Conservation (phyloP, 2,797 vertebrate species). For the Artibeus jamaicensis region DNA sequence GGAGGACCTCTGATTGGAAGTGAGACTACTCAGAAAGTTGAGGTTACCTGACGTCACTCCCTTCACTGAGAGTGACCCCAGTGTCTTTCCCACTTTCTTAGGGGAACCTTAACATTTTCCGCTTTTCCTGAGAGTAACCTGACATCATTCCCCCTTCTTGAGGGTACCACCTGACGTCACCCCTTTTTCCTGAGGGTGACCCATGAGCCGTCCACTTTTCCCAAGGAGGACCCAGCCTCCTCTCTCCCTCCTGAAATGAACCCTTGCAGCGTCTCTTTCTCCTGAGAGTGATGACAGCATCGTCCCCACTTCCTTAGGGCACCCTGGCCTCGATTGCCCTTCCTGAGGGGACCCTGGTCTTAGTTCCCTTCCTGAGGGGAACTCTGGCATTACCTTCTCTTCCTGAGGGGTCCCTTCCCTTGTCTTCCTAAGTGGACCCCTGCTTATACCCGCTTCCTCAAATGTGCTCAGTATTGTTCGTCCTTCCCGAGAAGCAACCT, state of each 20-base stretch:
- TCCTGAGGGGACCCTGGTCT: background rate
- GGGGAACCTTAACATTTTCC: background rate
- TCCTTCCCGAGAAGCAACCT: background rate
- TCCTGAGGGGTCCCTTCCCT: background rate
- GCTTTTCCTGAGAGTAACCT: background rate
- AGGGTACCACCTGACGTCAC: background rate
- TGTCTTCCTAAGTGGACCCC: background rate
- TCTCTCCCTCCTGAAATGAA: background rate
- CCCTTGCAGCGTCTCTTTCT: background rate
- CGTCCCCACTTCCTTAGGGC: background rate
- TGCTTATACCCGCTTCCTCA: background rate
- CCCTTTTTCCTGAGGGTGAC: background rate
- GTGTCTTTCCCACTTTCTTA: background rate
- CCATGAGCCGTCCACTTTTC: background rate
- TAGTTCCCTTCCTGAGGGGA: background rate
- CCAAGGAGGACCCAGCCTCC: background rate
- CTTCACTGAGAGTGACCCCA: background rate
- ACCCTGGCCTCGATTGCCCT: background rate
- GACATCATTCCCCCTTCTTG: background rate
- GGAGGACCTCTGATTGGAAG: accelerated
- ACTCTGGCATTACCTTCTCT: background rate
- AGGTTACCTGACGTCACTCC: background rate
- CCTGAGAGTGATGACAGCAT: background rate
- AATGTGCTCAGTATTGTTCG: background rate
- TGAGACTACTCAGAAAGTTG: background rate